phyloP scores from a whole-genome alignment of 2,888 invertebrate genomes.

The Portevinia maculata region DNA sequence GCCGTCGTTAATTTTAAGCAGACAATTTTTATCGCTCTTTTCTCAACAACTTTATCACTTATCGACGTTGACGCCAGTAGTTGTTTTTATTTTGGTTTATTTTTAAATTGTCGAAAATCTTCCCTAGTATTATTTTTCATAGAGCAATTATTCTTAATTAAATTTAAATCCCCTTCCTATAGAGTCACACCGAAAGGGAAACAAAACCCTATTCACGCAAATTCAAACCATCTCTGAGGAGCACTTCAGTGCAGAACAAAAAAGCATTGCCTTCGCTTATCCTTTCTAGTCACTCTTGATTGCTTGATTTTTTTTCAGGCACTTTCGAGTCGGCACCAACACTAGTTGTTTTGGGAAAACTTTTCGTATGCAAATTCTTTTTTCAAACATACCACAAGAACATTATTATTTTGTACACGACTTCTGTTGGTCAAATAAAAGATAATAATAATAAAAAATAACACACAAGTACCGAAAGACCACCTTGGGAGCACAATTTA shows the following conservation, averaged over 20 bases:
- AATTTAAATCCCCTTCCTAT: slow-evolving; percentile 43
- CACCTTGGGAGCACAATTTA: slow-evolving; percentile 41
- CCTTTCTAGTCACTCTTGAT: slow-evolving; percentile 38
- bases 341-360: slow-evolving; percentile 11
- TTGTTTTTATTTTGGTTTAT: background rate
- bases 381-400: slow-evolving; percentile 45
- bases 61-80: background rate
- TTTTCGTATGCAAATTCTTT: slow-evolving; percentile 61
- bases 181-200: background rate
- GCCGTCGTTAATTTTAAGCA: background rate
- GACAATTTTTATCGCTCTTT: slow-evolving; percentile 4
- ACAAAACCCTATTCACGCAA: background rate
- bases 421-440: slow-evolving; percentile 26
- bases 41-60: slow-evolving; percentile 46
- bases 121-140: background rate
- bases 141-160: slow-evolving; percentile 38
- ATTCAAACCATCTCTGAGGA: slow-evolving; percentile 32
- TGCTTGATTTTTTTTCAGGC: slow-evolving; percentile 17
- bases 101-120: slow-evolving; percentile 8
- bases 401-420: slow-evolving; percentile 53
- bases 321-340: slow-evolving; percentile 1
- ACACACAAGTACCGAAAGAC: slow-evolving; percentile 35
- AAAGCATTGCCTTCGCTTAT: slow-evolving; percentile 10
- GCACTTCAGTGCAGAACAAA: slow-evolving; percentile 25
- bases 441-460: slow-evolving; percentile 4